Evolutionary conservation across 1,140 invertebrate genomes (phyloP).

Genomic region (Plutomurus gul): DNA sequence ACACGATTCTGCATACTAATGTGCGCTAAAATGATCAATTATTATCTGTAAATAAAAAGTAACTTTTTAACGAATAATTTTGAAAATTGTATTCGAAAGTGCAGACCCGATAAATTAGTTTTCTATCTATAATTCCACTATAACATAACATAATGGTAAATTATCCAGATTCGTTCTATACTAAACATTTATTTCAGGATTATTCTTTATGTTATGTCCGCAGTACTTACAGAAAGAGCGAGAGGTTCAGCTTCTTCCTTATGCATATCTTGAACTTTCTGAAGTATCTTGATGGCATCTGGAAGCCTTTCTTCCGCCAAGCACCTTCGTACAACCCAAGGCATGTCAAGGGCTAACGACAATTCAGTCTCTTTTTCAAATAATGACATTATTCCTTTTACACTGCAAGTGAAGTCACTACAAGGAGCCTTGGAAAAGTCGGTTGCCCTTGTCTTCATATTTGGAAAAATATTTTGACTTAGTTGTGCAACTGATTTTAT

Average conservation of each 20-base stretch:
- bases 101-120: too few relatives aligned
- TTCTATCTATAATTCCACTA: not conserved
- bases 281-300: constrained; percentile 51
- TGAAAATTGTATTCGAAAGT: too few relatives aligned
- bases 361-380: constrained; percentile 39
- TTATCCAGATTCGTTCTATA: too few relatives aligned
- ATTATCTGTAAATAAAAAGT: too few relatives aligned
- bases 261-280: constrained; percentile 44
- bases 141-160: too few relatives aligned
- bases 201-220: too few relatives aligned
- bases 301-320: constrained; percentile 52
- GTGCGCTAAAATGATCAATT: too few relatives aligned
- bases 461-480: constrained; percentile 41
- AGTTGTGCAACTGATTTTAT: constrained; percentile 41
- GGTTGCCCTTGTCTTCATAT: constrained; percentile 21
- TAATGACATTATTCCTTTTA: constrained; percentile 21
- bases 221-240: constrained; percentile 27
- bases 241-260: constrained; percentile 41
- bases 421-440: constrained; percentile 42
- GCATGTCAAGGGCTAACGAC: constrained; percentile 47
- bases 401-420: constrained; percentile 20
- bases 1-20: too few relatives aligned
- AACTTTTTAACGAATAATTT: too few relatives aligned
- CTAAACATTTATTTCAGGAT: too few relatives aligned
- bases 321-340: constrained; percentile 46